A percentile compares a stretch with the other conserved stretches of the same genome.
Evolutionary conservation across 1,140 invertebrate species (phyloP).

Genomic region (Macrostomum lignano): DNA sequence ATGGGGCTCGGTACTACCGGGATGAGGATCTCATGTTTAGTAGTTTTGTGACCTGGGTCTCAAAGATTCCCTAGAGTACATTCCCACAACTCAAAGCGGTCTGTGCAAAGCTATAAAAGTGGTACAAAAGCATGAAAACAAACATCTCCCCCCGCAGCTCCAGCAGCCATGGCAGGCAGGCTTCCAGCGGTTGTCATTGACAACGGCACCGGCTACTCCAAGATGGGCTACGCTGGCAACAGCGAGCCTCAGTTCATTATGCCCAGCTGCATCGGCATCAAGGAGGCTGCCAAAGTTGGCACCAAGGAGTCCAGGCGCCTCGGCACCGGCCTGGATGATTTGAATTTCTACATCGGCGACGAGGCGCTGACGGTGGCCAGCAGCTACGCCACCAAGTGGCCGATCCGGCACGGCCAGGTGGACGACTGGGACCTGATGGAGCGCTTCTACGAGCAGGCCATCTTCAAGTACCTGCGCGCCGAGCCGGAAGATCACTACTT

Average conservation of each 20-base stretch:
- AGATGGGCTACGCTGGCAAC: slow-evolving; percentile 89
- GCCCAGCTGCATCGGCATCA: slow-evolving; percentile 41
- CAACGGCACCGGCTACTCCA: slow-evolving; percentile 91
- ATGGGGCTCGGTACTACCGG: too few species aligned
- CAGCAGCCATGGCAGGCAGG: slow-evolving; percentile 65
- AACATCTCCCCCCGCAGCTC: too few species aligned
- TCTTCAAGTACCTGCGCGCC: slow-evolving; percentile 87
- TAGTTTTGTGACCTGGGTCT: too few species aligned
- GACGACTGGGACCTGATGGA: slow-evolving; percentile 99
- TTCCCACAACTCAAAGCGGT: too few species aligned
- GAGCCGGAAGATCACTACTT: slow-evolving; percentile 99
- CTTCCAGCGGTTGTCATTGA: slow-evolving; percentile 92
- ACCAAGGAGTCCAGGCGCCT: slow-evolving; percentile 59
- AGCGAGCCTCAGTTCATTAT: slow-evolving; percentile 98
- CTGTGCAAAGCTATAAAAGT: too few species aligned
- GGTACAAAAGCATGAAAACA: too few species aligned
- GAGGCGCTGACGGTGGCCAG: slow-evolving; percentile 77
- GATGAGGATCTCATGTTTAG: too few species aligned
- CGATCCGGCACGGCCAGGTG: slow-evolving; percentile 85
- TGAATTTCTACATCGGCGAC: slow-evolving; percentile 90
- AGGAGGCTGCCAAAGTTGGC: slow-evolving; percentile 38
- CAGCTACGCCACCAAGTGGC: slow-evolving; percentile 39
- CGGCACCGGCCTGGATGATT: slow-evolving; percentile 77
- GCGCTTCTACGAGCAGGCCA: slow-evolving; percentile 84
- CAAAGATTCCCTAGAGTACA: too few species aligned